Conservation (phyloP, 2,113 vertebrate genomes). For the Siphamia tubifer region DNA sequence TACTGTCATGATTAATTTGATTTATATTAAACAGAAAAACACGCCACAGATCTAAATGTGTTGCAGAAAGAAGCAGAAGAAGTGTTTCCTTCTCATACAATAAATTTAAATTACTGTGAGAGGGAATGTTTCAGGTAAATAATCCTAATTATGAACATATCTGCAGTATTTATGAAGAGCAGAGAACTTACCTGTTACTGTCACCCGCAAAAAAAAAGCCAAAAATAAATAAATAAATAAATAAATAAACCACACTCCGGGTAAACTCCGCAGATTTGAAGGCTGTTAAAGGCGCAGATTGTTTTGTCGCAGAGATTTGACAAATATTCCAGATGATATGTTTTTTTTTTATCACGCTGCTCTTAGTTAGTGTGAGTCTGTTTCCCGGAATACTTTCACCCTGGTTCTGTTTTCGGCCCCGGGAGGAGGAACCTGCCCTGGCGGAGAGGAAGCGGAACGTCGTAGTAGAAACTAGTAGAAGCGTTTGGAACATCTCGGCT, state of each 20-base stretch:
- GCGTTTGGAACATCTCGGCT: conserved; percentile 7
- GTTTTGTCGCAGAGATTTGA: conserved; percentile 24
- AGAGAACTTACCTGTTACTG: conserved; percentile 59
- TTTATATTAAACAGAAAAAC: conserved; percentile 5
- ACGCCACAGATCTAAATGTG: not conserved
- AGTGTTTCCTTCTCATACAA: not conserved
- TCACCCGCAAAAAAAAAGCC: conserved; percentile 42
- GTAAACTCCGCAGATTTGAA: conserved; percentile 17
- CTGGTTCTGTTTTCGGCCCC: not conserved
- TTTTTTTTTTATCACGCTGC: not conserved
- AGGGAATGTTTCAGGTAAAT: no score
- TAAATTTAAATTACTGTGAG: not conserved
- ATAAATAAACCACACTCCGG: no score
- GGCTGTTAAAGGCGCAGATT: no score
- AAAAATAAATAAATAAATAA: no score
- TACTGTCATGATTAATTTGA: conserved; percentile 8
- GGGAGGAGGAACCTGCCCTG: conserved; percentile 33
- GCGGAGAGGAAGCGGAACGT: conserved; percentile 58
- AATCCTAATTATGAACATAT: not conserved
- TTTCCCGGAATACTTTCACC: not conserved
- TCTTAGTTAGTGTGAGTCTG: not conserved
- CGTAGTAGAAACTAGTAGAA: not conserved
- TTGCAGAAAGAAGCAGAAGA: not conserved
- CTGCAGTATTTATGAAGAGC: not conserved
- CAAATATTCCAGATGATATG: not conserved